Conservation (phyloP, 1,140 invertebrate genomes). For the Diabrotica undecimpunctata region DNA sequence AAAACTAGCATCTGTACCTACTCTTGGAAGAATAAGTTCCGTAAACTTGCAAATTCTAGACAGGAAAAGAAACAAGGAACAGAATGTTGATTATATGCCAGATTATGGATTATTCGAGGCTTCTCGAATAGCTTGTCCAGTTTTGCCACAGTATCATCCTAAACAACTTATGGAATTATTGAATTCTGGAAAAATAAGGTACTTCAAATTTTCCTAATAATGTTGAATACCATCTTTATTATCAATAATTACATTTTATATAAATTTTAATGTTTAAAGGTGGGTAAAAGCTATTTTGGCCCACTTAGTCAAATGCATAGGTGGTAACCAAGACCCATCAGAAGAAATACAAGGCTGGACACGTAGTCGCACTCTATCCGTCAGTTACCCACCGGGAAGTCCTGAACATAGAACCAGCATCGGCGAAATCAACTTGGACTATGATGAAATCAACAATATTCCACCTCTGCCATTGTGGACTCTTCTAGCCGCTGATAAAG, state of each 20-base stretch:
- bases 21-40: slow-evolving; percentile 75
- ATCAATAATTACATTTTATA: background rate
- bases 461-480: slow-evolving; percentile 96
- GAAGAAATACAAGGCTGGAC: slow-evolving; percentile 67
- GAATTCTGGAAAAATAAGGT: slow-evolving; percentile 90
- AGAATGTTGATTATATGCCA: slow-evolving; percentile 74
- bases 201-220: background rate
- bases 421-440: slow-evolving; percentile 76
- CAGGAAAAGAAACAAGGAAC: slow-evolving; percentile 62
- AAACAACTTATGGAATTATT: slow-evolving; percentile 98
- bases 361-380: slow-evolving; percentile 80
- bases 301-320: slow-evolving; percentile 86
- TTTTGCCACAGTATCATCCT: slow-evolving; percentile 99
- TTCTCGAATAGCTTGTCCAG: slow-evolving; percentile 91
- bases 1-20: slow-evolving; percentile 72
- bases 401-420: slow-evolving; percentile 47
- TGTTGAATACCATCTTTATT: background rate
- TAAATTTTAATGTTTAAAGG: slow-evolving; percentile 44
- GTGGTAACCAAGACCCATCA: slow-evolving; percentile 54
- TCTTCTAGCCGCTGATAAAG: slow-evolving; percentile 88
- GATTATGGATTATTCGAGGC: slow-evolving; percentile 96
- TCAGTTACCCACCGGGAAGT: slow-evolving; percentile 71
- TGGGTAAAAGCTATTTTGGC: slow-evolving; percentile 97
- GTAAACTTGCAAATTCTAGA: slow-evolving; percentile 76
- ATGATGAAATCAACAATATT: slow-evolving; percentile 94